phyloP scores from a whole-genome alignment of 2,888 invertebrate genomes.

The Agriopis leucophaearia region DNA sequence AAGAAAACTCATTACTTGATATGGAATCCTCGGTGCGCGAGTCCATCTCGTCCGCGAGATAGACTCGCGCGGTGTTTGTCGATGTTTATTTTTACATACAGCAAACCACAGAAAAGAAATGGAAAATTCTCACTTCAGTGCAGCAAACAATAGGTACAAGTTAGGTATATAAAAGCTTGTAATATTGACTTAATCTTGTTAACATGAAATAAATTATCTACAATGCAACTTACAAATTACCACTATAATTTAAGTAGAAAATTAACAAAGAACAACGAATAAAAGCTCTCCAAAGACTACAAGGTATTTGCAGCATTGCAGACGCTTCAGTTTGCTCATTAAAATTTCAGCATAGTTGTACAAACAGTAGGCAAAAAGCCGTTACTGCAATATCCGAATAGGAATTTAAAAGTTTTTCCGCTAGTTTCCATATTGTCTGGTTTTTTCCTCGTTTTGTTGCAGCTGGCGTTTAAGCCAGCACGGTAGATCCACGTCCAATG shows the following conservation, averaged over 20 bases:
- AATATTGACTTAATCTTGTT: no score
- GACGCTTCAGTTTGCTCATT: conserved; percentile 58
- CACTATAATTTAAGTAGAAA: not conserved
- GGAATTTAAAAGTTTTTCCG: conserved; percentile 61
- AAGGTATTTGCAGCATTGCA: conserved; percentile 42
- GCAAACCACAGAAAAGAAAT: no score
- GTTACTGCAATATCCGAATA: conserved; percentile 60
- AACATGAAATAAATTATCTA: no score
- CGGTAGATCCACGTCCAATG: conserved; percentile 14
- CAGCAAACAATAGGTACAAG: no score
- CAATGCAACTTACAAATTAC: not conserved
- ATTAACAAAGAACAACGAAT: conserved; percentile 5
- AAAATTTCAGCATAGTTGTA: conserved; percentile 64
- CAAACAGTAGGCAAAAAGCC: conserved; percentile 53
- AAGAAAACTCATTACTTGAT: no score
- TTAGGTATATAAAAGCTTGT: no score
- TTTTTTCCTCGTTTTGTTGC: conserved; percentile 42
- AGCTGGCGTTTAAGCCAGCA: conserved; percentile 39
- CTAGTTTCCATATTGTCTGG: conserved; percentile 52
- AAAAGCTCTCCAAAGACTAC: conserved; percentile 36
- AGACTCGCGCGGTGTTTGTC: no score
- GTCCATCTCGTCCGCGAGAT: no score
- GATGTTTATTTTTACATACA: no score
- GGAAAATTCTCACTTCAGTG: no score
- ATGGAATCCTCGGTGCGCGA: no score